Base-by-base conservation (phyloP, 2,888 invertebrate genomes). In the Pheosia gnoma region DNA sequence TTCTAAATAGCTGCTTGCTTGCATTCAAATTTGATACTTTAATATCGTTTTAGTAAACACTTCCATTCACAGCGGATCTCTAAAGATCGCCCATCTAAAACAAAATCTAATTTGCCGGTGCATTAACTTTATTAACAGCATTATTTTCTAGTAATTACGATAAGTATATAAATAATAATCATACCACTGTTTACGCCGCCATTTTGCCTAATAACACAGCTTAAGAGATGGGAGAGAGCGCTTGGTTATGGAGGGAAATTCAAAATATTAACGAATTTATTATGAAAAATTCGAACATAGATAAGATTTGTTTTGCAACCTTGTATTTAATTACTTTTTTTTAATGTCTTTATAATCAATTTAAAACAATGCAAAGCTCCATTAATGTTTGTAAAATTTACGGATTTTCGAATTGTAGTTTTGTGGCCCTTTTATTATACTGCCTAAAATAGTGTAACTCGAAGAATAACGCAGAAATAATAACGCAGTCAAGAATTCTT, bases 401-500 rank as follows among this genome's bases (percentile, higher is more conserved):
- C 25, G 2, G 25, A 25, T 25, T 25, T 25, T 25, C 25, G 2
- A 25, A 25, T 25, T 25, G 25, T 2, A 25, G 25, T 25, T 25
- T 25, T 25, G 41, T 41, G 41, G 41, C 8, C 2, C 2, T 45
- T 45, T 45, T 10, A 10, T 45, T 3, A 45, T 41, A 41, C 41
- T 47, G 68, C 66, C 68, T 62, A 54, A 55, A 66, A 55, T 38
- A 38, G 38, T 8, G 39, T 13, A 39, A 55, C 7, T 57, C 13
- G 38, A 75, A 70, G 63, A 71, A 71, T 67, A 70, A 65, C 70
- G n/a, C n/a, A n/a, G n/a, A n/a, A n/a, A n/a, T n/a, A n/a, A n/a
- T 68, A 73, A 73, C 75, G 74, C 75, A 72, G 73, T 72, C 64
- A 70, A 68, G 68, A 65, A 75, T 74, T 74, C 74, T 72, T 75